Conservation (phyloP, 2,888 invertebrate species). For the Tridacna crocea region DNA sequence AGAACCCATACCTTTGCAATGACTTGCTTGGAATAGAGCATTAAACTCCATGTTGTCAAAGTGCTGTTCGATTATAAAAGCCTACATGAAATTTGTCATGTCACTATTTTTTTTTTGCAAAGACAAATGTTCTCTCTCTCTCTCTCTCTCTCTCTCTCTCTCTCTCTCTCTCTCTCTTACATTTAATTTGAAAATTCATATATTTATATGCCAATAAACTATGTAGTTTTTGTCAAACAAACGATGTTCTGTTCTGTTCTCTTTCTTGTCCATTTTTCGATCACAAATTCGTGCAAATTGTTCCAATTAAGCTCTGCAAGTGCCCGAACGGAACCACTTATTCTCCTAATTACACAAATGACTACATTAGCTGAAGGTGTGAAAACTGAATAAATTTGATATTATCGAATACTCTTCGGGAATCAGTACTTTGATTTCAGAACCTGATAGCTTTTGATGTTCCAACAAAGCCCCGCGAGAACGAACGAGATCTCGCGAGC, state of each 20-base stretch:
- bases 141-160: background rate
- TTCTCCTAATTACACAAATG: constrained; percentile 38
- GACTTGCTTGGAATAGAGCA: no score
- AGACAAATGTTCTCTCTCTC: background rate
- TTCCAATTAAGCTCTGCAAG: constrained; percentile 36
- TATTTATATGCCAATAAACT: no score
- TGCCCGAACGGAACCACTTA: constrained; percentile 41
- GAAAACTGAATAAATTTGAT: constrained; percentile 56
- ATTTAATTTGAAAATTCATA: no score
- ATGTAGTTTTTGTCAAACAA: no score
- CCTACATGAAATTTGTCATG: no score
- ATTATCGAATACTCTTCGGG: constrained; percentile 35
- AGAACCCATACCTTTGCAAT: no score
- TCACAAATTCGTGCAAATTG: constrained; percentile 12
- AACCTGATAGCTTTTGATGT: constrained; percentile 39
- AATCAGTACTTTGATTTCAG: constrained; percentile 16
- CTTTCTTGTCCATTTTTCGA: background rate
- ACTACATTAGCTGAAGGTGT: constrained; percentile 51
- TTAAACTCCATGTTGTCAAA: no score
- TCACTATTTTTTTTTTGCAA: no score
- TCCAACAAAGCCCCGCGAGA: constrained; percentile 15
- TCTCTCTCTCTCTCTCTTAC: background rate
- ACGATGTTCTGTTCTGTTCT: background rate
- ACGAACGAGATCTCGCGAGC: background rate
- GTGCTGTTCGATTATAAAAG: no score